phyloP scores from a whole-genome alignment of 2,113 vertebrate species.

The Phaethornis superciliosus region DNA sequence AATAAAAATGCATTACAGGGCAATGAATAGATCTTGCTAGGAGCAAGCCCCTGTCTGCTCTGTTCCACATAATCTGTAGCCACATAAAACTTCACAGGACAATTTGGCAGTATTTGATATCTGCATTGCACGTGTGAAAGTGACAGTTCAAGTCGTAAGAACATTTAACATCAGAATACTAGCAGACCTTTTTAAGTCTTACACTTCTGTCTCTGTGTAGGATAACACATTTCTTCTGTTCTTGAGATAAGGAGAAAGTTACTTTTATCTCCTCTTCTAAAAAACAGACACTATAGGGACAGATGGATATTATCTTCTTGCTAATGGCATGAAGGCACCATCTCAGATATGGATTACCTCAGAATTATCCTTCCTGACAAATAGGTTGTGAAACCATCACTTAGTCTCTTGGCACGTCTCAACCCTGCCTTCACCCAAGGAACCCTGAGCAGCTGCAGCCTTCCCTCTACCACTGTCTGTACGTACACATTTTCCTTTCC shows the following conservation, averaged over 20 bases:
- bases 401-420: background rate
- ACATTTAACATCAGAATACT: background rate
- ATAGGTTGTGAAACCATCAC: background rate
- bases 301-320: background rate
- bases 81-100: background rate
- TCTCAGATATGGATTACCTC: background rate
- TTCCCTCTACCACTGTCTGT: background rate
- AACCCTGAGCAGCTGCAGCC: background rate
- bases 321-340: background rate
- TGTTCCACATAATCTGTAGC: background rate
- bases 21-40: background rate
- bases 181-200: background rate
- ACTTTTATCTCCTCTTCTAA: background rate
- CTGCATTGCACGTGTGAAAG: background rate
- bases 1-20: background rate
- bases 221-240: background rate
- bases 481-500: background rate
- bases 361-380: slow-evolving; percentile 17
- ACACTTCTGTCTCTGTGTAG: background rate
- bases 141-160: background rate
- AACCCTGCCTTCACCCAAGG: background rate
- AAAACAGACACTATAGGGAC: background rate
- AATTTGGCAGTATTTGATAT: background rate
- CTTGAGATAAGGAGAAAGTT: background rate
- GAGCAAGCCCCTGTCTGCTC: background rate